These are phyloP conservation scores for Centropyge bicolor DNA, from an alignment of 2,797 vertebrate genomes.

Conservation along the genomic window DNA sequence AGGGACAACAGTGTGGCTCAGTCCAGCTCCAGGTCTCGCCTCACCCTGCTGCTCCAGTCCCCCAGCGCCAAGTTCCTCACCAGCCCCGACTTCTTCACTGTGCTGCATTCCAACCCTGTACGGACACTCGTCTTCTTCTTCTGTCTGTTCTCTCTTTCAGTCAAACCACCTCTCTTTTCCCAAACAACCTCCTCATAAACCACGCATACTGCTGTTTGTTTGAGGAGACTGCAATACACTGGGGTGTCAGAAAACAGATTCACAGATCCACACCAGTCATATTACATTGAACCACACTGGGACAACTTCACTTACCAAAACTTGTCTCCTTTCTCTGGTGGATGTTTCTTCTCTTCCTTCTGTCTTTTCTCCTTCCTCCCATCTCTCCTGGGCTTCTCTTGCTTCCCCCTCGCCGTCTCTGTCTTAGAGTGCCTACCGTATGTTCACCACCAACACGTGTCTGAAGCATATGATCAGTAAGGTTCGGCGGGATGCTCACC, in stretches of 20 bases:
- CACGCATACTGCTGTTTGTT: neutral
- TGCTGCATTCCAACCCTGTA: constrained; percentile 98
- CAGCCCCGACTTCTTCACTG: constrained; percentile 97
- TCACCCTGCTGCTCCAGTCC: constrained; percentile 93
- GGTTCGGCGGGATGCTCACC: constrained; percentile 88
- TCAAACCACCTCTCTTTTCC: neutral
- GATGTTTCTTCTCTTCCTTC: constrained; percentile 17
- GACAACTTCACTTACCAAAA: neutral
- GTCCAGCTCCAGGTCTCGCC: constrained; percentile 91
- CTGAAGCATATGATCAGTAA: constrained; percentile 95
- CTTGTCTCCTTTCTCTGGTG: constrained; percentile 13
- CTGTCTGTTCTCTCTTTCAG: neutral
- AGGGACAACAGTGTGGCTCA: constrained; percentile 88
- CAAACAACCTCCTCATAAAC: neutral
- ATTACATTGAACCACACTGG: neutral
- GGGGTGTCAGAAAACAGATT: too few relatives aligned
- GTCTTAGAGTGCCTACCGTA: constrained; percentile 92
- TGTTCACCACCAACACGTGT: constrained; percentile 94
- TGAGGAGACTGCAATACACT: neutral
- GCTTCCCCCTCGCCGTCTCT: neutral
- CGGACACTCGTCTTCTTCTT: constrained; percentile 51
- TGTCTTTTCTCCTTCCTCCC: neutral
- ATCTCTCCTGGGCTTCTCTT: neutral
- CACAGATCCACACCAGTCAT: too few relatives aligned
- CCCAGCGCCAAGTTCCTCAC: constrained; percentile 96